Evolutionary conservation across 2,113 vertebrate genomes (phyloP).

Genomic region (Anhinga rufa): DNA sequence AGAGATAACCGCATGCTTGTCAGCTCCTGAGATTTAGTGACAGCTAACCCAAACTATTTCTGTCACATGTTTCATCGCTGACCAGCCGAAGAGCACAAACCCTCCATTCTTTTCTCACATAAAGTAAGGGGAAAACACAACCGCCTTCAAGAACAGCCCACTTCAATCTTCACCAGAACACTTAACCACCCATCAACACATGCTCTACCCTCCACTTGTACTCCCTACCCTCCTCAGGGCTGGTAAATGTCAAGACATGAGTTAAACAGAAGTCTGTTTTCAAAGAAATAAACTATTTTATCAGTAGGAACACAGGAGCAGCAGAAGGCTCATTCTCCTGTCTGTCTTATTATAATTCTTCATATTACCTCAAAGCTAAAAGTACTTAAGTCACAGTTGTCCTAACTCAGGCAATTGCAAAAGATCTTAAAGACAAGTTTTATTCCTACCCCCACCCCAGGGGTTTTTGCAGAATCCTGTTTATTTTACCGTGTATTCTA

Average conservation of each 20-base stretch:
- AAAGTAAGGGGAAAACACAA: background rate
- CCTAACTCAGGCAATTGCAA: background rate
- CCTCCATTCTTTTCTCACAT: background rate
- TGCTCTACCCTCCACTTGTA: background rate
- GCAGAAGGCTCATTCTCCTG: background rate
- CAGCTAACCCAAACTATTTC: background rate
- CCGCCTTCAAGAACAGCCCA: background rate
- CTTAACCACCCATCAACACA: background rate
- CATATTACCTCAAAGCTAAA: no score
- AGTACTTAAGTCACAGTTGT: background rate
- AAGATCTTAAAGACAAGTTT: background rate
- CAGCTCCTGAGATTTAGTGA: background rate
- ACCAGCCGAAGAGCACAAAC: background rate
- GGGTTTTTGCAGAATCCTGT: background rate
- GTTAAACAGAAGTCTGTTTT: background rate
- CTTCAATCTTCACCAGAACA: background rate
- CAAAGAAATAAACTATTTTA: background rate
- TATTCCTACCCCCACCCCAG: background rate
- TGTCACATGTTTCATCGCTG: background rate
- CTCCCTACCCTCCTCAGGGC: background rate
- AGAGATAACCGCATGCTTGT: background rate
- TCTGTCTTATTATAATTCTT: background rate
- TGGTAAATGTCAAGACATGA: fast-evolving
- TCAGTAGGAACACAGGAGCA: background rate
- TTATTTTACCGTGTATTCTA: background rate